Evolutionary conservation across 2,888 invertebrate genomes (phyloP).

Genomic region (Drosophila anceps): DNA sequence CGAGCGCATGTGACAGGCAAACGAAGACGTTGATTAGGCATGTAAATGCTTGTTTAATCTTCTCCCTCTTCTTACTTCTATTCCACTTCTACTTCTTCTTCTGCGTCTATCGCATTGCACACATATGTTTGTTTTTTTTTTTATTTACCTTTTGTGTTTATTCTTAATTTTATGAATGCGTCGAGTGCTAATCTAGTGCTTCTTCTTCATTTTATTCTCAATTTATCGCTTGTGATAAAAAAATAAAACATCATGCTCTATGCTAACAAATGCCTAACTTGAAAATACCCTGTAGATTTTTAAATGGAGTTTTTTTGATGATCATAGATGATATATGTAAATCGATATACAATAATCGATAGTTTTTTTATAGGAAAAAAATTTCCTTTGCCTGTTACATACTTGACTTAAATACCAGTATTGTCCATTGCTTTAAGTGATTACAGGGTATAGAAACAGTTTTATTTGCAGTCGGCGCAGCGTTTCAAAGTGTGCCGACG

Average conservation of each 20-base stretch:
- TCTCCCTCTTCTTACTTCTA: too few species aligned
- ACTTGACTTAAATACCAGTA: accelerated
- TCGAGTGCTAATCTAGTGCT: slow-evolving; percentile 22
- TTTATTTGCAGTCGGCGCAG: slow-evolving; percentile 52
- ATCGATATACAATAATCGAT: too few species aligned
- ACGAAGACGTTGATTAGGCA: neutral
- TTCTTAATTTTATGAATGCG: slow-evolving; percentile 23
- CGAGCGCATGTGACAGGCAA: neutral
- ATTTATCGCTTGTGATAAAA: slow-evolving; percentile 67
- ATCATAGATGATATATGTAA: too few species aligned
- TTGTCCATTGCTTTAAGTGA: accelerated
- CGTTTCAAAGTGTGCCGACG: slow-evolving; percentile 68
- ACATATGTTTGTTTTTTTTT: slow-evolving; percentile 29
- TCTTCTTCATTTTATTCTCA: slow-evolving; percentile 24
- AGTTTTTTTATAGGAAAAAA: too few species aligned
- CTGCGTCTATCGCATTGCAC: slow-evolving; percentile 26
- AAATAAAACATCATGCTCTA: neutral
- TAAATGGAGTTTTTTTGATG: too few species aligned
- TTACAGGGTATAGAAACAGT: slow-evolving; percentile 11
- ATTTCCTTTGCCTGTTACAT: neutral
- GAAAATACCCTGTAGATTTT: neutral
- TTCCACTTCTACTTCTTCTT: too few species aligned
- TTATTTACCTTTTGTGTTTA: slow-evolving; percentile 17
- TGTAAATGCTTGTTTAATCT: too few species aligned
- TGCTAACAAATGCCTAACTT: neutral